A percentile compares a stretch with the other conserved stretches of the same genome.
phyloP scores from a whole-genome alignment of 2,113 vertebrate species.

The Condylura cristata region DNA sequence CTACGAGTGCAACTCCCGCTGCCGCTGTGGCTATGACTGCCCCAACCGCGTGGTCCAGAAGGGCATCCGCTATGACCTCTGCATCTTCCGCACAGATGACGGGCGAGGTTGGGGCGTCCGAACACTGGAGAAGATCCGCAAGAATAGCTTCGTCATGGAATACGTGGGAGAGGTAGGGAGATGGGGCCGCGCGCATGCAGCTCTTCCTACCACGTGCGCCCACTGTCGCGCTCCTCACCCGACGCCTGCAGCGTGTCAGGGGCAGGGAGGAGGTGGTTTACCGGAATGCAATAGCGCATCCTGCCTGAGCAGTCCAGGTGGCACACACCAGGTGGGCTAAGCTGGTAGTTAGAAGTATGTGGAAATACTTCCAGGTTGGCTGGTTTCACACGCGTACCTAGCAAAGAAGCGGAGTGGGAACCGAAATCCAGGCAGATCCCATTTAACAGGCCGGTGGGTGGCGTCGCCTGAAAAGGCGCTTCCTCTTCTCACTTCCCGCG shows the following conservation, averaged over 20 bases:
- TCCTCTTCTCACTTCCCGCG: slow-evolving; percentile 35
- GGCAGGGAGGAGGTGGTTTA: not conserved
- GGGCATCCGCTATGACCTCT: slow-evolving; percentile 93
- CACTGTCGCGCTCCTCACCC: too few species aligned
- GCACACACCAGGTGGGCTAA: not conserved
- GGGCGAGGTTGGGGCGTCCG: slow-evolving; percentile 95
- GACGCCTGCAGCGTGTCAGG: not conserved
- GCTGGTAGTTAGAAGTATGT: not conserved
- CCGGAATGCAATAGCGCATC: not conserved
- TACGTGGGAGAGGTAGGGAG: slow-evolving; percentile 94
- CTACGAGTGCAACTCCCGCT: slow-evolving; percentile 94
- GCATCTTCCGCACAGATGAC: slow-evolving; percentile 93
- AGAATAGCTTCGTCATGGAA: slow-evolving; percentile 96
- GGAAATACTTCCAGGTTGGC: not conserved
- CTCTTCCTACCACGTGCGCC: too few species aligned
- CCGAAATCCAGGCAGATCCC: not conserved
- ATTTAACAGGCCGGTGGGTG: not conserved
- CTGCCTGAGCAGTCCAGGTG: not conserved
- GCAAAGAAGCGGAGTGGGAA: not conserved
- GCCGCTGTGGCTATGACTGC: slow-evolving; percentile 90
- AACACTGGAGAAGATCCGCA: slow-evolving; percentile 92
- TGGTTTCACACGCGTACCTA: not conserved
- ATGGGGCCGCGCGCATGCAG: not conserved
- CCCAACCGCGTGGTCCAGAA: slow-evolving; percentile 94
- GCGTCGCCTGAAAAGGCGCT: not conserved